phyloP scores from a whole-genome alignment of 1,140 invertebrate species.

The Cherax destructor region DNA sequence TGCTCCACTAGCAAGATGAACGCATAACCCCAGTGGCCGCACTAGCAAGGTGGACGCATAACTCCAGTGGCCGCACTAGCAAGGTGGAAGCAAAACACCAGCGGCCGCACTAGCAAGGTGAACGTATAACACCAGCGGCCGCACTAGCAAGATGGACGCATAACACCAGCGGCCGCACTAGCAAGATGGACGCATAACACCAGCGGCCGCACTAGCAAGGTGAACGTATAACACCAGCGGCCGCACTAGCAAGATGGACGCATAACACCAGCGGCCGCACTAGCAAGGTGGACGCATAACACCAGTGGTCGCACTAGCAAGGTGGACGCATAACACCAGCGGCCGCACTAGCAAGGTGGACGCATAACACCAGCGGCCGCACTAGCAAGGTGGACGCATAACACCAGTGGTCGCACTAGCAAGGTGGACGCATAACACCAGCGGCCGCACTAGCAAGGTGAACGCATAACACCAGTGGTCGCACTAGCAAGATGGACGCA shows the following conservation, averaged over 20 bases:
- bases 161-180: neutral
- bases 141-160: neutral
- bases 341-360: neutral
- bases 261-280: too few species aligned
- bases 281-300: too few species aligned
- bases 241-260: too few species aligned
- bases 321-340: too few species aligned
- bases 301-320: too few species aligned
- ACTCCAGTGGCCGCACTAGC: neutral
- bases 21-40: neutral
- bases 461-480: too few species aligned
- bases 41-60: neutral
- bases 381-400: too few species aligned
- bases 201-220: neutral
- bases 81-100: neutral
- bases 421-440: too few species aligned
- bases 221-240: neutral
- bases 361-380: neutral
- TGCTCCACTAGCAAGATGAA: neutral
- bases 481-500: neutral
- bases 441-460: too few species aligned
- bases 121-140: neutral
- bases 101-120: neutral
- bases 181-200: neutral
- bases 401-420: too few species aligned